phyloP scores from a whole-genome alignment of 2,797 vertebrate genomes.

The Enteromius treurensis region DNA sequence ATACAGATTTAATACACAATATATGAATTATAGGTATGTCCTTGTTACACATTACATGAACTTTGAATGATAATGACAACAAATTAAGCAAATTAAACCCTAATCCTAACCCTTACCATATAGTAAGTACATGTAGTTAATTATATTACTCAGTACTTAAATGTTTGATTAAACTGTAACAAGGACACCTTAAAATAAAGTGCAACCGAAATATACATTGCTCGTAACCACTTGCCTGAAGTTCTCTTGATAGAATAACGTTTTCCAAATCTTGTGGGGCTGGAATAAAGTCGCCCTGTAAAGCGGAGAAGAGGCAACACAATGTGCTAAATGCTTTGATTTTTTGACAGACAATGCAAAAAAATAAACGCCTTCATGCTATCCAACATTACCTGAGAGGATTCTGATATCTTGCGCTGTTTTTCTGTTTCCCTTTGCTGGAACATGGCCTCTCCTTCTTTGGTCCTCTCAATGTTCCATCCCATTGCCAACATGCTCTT shows the following conservation, averaged over 20 bases:
- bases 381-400: constrained; percentile 78
- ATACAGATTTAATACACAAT: neutral
- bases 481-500: constrained; percentile 95
- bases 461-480: constrained; percentile 94
- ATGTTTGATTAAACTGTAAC: no score
- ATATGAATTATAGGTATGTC: neutral
- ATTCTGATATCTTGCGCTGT: constrained; percentile 83
- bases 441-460: constrained; percentile 88
- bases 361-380: neutral
- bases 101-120: no score
- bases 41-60: no score
- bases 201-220: neutral
- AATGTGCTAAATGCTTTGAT: neutral
- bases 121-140: no score
- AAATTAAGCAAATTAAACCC: no score
- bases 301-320: constrained; percentile 42
- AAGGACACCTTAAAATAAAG: no score
- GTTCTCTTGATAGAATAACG: constrained; percentile 89
- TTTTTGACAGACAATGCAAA: neutral
- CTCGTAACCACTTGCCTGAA: constrained; percentile 82
- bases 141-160: no score
- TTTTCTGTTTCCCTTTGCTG: constrained; percentile 93
- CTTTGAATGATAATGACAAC: no score
- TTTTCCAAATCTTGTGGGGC: constrained; percentile 89
- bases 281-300: constrained; percentile 87